These are phyloP conservation scores for Metaphire vulgaris DNA, from an alignment of 1,140 invertebrate species.

Conservation along the genomic window DNA sequence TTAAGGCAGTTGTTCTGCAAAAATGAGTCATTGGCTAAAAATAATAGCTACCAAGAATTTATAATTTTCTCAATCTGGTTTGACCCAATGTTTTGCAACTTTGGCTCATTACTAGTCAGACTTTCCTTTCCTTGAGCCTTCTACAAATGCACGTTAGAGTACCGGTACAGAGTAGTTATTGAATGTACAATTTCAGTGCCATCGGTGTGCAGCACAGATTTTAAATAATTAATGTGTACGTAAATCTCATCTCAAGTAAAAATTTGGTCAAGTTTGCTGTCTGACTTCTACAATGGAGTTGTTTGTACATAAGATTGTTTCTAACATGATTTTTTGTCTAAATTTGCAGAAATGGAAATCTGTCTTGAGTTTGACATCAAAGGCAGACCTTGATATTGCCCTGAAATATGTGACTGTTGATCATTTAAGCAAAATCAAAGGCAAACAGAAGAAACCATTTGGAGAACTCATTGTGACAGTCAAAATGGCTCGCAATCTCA, in stretches of 20 bases:
- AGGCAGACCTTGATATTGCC: slow-evolving; percentile 84
- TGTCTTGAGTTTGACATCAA: slow-evolving; percentile 53
- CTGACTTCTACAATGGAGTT: not conserved
- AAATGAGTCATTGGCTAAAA: no score
- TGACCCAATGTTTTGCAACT: no score
- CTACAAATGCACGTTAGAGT: not conserved
- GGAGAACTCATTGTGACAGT: slow-evolving; percentile 86
- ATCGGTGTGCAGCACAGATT: no score
- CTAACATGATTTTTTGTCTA: not conserved
- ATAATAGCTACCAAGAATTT: no score
- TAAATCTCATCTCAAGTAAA: not conserved
- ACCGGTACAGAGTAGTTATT: not conserved
- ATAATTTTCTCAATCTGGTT: no score
- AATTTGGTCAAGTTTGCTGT: no score
- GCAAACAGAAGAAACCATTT: slow-evolving; percentile 44
- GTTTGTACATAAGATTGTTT: not conserved
- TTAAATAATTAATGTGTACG: not conserved
- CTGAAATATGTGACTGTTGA: slow-evolving; percentile 82
- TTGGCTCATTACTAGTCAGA: no score
- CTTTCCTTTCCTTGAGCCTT: no score
- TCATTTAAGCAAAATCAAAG: slow-evolving; percentile 25
- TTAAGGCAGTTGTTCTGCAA: no score
- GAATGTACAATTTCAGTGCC: not conserved
- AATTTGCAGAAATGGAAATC: not conserved
- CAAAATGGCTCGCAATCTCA: slow-evolving; percentile 85